phyloP scores from a whole-genome alignment of 2,797 vertebrate species.

The Myioborus miniatus region DNA sequence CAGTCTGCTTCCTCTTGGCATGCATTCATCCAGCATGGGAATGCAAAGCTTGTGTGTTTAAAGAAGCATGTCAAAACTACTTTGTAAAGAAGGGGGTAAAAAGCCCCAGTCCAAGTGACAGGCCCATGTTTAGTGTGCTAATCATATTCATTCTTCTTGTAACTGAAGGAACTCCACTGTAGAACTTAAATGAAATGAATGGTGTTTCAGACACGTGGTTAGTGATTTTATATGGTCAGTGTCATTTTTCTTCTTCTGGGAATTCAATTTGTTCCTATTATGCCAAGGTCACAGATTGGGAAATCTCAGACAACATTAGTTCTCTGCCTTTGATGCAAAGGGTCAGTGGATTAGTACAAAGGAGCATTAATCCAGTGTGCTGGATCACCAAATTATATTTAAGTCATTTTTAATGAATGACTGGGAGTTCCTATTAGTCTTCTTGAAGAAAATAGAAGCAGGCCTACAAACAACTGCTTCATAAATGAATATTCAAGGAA shows the following conservation, averaged over 20 bases:
- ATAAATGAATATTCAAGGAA: conserved; percentile 79
- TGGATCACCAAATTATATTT: conserved; percentile 72
- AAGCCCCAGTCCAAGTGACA: neutral
- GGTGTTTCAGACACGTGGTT: conserved; percentile 39
- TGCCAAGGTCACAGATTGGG: conserved; percentile 71
- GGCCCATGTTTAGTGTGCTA: conserved; percentile 19
- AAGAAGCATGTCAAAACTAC: conserved; percentile 53
- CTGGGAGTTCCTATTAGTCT: conserved; percentile 68
- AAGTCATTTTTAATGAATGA: conserved; percentile 78
- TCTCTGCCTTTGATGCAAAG: conserved; percentile 75
- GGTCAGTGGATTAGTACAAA: conserved; percentile 80
- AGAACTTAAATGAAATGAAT: conserved; percentile 67
- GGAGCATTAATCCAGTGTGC: conserved; percentile 75
- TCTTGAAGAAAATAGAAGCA: conserved; percentile 73
- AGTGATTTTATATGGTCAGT: conserved; percentile 67
- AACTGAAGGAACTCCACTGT: neutral
- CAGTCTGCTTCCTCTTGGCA: neutral
- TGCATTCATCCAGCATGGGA: conserved; percentile 30
- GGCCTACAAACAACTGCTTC: conserved; percentile 69
- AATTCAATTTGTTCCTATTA: conserved; percentile 78
- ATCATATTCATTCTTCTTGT: conserved; percentile 41
- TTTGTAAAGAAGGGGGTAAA: neutral
- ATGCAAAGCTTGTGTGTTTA: conserved; percentile 9
- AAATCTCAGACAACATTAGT: conserved; percentile 68
- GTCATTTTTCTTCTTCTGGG: conserved; percentile 75